Evolutionary conservation across 2,113 vertebrate species (phyloP).

Genomic region (Dromaius novaehollandiae): DNA sequence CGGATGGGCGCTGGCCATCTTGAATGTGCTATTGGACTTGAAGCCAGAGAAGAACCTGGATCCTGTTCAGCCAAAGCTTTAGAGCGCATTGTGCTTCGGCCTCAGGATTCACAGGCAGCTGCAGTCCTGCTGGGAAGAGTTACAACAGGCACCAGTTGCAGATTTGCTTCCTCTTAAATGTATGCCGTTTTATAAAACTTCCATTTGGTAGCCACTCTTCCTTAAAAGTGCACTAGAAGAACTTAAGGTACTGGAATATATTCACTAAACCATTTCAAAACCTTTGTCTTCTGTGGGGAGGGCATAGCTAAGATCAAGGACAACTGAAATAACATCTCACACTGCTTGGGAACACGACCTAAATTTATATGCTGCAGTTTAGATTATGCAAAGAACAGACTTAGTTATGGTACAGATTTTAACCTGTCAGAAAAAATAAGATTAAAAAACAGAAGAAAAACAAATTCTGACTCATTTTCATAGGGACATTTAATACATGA

Average conservation of each 20-base stretch:
- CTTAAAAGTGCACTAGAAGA: background rate
- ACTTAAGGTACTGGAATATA: background rate
- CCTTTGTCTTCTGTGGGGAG: background rate
- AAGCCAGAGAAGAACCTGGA: conserved; percentile 14
- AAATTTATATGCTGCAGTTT: background rate
- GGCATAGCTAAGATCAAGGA: background rate
- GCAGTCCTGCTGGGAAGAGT: background rate
- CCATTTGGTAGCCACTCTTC: background rate
- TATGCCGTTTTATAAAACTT: background rate
- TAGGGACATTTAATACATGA: background rate
- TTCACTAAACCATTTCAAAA: background rate
- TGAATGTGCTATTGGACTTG: background rate
- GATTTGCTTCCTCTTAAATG: background rate
- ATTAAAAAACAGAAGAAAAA: conserved; percentile 18
- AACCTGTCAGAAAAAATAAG: conserved; percentile 42
- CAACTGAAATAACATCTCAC: background rate
- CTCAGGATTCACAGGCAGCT: conserved; percentile 13
- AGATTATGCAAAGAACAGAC: background rate
- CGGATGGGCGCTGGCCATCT: conserved; percentile 19
- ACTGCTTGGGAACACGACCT: background rate
- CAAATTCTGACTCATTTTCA: conserved; percentile 54
- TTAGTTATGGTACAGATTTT: conserved; percentile 24
- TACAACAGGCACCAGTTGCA: background rate
- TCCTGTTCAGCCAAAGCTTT: background rate
- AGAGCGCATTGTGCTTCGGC: background rate